A percentile compares a stretch with the other conserved stretches of the same genome.
These are phyloP conservation scores for Arrhopalites spinosus DNA, from an alignment of 2,888 invertebrate genomes.

Conservation along the genomic window DNA sequence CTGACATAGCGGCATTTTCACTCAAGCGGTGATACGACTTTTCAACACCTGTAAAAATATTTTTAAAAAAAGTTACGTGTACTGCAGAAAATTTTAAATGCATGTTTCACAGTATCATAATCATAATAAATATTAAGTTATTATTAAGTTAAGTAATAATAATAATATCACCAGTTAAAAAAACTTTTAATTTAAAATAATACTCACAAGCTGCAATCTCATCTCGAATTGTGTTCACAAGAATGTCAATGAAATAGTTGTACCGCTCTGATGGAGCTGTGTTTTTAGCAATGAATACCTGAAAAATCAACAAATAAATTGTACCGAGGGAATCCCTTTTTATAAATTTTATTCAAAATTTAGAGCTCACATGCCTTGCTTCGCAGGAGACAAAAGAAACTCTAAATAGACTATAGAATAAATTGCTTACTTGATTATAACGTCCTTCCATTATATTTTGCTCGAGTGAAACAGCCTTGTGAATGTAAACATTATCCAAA, in stretches of 20 bases:
- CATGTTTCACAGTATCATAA: no score
- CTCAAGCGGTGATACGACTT: constrained; percentile 75
- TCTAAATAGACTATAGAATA: no score
- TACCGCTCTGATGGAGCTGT: constrained; percentile 96
- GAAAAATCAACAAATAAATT: constrained; percentile 54
- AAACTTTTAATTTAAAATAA: no score
- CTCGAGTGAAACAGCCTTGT: constrained; percentile 92
- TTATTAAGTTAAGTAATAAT: no score
- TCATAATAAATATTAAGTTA: no score
- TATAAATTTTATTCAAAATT: no score
- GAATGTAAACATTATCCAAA: constrained; percentile 89
- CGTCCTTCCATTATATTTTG: constrained; percentile 99
- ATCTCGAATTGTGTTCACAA: constrained; percentile 91
- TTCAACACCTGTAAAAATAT: constrained; percentile 94
- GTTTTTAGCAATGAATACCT: constrained; percentile 87
- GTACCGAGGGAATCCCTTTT: no score
- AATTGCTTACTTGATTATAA: constrained; percentile 86
- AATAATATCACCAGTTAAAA: no score
- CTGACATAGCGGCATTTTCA: constrained; percentile 89
- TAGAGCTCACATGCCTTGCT: no score
- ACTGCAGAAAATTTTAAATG: no score
- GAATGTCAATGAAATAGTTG: constrained; percentile 94
- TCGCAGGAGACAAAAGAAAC: no score
- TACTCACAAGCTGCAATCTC: constrained; percentile 81
- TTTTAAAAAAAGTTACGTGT: no score